Base-by-base conservation (phyloP, 2,888 invertebrate genomes). In the Lasioglossum oenotherae region DNA sequence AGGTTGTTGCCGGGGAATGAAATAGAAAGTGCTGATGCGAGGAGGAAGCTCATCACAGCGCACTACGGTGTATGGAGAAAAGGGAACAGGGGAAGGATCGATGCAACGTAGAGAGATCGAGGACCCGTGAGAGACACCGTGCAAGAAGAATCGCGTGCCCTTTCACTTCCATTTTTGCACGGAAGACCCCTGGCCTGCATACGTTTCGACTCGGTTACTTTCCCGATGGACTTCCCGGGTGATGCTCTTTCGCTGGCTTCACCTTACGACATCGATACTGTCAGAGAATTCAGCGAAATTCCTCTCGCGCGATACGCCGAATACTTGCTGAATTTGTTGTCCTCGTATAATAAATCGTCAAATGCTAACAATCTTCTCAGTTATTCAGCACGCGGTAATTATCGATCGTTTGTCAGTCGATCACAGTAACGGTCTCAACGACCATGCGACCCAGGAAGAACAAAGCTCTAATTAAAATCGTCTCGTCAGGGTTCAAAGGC, bases 201-300 rank as follows among this genome's bases (percentile, higher is more conserved):
- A 53, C 23, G 53, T 23, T 53, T 3, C 53, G 23, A 8, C 53
- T 53, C 53, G 23, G 23, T 16, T n/a, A 60, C 69, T 49, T 77
- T 72, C 53, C 73, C 16, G 5, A 27, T 31, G 31, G 31, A 31
- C 73, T 41, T 73, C 31, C 27, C 16, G 46, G 69, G 69, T 69
- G 69, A 69, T 69, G 69, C 69, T 38, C 69, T 69, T 69, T 69
- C 23, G 31, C 53, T 53, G 53, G 23, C 53, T 53, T 53, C 53
- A 53, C 23, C 53, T 53, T 53, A 53, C 53, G 3, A 23, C 53
- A 53, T 53, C 53, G 53, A 53, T 23, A 53, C 23, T 23, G 23
- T 53, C 53, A 10, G 53, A 53, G 53, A 23, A 23, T 23, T 23
- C 53, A 23, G 8, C 23, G 23, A 8, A 2, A 0, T 23, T 53